A percentile compares a stretch with the other conserved stretches of the same genome.
Evolutionary conservation across 2,888 invertebrate genomes (phyloP).

Genomic region (Junonia oenone): DNA sequence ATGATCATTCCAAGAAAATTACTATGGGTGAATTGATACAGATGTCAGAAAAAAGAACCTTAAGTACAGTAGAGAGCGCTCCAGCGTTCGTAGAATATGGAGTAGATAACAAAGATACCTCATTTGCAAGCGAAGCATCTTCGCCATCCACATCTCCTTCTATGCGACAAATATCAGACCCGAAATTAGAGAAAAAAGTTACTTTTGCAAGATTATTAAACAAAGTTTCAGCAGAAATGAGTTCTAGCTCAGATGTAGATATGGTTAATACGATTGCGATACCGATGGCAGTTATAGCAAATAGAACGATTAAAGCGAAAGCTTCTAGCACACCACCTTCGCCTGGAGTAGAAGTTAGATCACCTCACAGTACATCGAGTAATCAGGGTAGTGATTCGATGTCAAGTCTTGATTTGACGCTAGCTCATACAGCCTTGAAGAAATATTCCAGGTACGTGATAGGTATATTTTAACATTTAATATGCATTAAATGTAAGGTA

Average conservation of each 20-base stretch:
- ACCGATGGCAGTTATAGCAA: conserved; percentile 66
- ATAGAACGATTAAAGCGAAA: conserved; percentile 60
- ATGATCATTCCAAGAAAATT: conserved; percentile 81
- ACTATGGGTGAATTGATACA: conserved; percentile 87
- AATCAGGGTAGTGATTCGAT: conserved; percentile 88
- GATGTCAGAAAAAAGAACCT: conserved; percentile 82
- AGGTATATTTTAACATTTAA: background rate
- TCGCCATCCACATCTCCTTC: conserved; percentile 77
- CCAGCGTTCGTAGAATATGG: conserved; percentile 70
- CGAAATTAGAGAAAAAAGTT: conserved; percentile 87
- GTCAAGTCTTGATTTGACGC: conserved; percentile 85
- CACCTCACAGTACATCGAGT: conserved; percentile 84
- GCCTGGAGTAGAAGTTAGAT: conserved; percentile 81
- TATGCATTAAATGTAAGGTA: background rate
- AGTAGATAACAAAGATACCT: conserved; percentile 80
- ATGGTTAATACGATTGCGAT: conserved; percentile 74
- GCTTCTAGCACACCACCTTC: conserved; percentile 82
- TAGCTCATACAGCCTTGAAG: conserved; percentile 80
- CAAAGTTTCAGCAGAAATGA: conserved; percentile 88
- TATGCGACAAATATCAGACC: conserved; percentile 80
- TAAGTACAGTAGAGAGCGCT: conserved; percentile 70
- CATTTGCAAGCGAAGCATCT: conserved; percentile 76
- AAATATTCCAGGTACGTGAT: conserved; percentile 68
- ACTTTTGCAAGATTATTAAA: conserved; percentile 86
- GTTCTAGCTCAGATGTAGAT: conserved; percentile 85